Base-by-base conservation (phyloP, 1,140 invertebrate species). In the Lucilia sericata region DNA sequence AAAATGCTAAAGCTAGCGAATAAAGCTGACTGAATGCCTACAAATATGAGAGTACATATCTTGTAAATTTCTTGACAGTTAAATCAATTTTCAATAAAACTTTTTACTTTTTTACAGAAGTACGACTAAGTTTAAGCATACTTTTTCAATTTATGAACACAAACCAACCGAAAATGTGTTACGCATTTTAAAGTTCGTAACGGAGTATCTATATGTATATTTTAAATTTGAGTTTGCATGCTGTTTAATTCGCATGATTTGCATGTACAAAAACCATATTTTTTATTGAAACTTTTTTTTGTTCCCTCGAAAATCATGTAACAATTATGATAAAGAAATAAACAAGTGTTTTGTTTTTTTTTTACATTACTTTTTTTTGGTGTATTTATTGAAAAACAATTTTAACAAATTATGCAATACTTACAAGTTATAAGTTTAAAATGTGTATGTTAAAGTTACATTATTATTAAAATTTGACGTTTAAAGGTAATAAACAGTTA, bases 31-130 rank as follows among this genome's bases (percentile, higher is more conserved):
- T 60, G 14, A 17, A 60, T 17, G 14, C 55, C 55, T 17, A 17
- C 14, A 60, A 60, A 60, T n/a, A 7, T 60, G 55, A n/a, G 55
- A 1, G 55, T n/a, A 30, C 25, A 30, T 30, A 60, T n/a, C 55
- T n/a, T 60, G 14, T 60, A 60, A 78, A 78, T 42, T 78, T 78
- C 75, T 42, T 78, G 75, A 78, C 75, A 42, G 36, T n/a, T 42
- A 36, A n/a, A 42, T 78, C 75, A 78, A 78, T 78, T 78, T 78
- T 78, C 34, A 78, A 78, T 78, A 78, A 78, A 78, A 47, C 36
- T 47, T 42, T 76, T 36, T 14, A 13, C 13, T 8, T 30, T n/a
- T 13, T 30, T 13, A 34, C 14, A 78, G 75, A 75, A 30, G 21
- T 30, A 34, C 30, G 14, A 10, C 36, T 47, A 10, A n/a, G 36